phyloP scores from a whole-genome alignment of 2,888 invertebrate species.

The Trisateles emortualis region DNA sequence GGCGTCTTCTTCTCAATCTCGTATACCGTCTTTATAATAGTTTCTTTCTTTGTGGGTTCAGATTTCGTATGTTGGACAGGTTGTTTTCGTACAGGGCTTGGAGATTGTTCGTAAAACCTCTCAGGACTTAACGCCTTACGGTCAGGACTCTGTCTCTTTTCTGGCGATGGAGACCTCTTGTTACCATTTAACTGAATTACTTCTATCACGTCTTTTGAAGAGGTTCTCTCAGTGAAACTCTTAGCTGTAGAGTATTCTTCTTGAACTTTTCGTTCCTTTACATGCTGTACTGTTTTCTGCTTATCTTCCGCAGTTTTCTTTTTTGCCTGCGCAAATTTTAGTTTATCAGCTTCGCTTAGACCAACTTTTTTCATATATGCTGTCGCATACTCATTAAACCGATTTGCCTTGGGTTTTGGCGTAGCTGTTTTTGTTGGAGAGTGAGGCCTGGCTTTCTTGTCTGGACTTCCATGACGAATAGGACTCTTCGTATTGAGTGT shows the following conservation, averaged over 20 bases:
- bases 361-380: constrained; percentile 84
- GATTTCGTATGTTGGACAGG: constrained; percentile 45
- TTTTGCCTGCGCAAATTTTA: constrained; percentile 60
- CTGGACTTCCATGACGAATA: constrained; percentile 70
- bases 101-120: constrained; percentile 61
- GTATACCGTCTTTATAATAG: constrained; percentile 66
- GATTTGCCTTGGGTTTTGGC: constrained; percentile 72
- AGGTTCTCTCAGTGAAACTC: constrained; percentile 62
- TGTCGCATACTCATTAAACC: constrained; percentile 80
- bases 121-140: constrained; percentile 51
- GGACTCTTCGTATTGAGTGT: constrained; percentile 58
- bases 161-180: constrained; percentile 69
- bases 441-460: constrained; percentile 70
- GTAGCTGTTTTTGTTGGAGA: constrained; percentile 69
- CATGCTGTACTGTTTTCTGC: constrained; percentile 48
- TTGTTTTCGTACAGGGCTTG: constrained; percentile 69
- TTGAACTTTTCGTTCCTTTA: constrained; percentile 52
- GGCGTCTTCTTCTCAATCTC: constrained; percentile 68
- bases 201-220: constrained; percentile 71
- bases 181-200: constrained; percentile 64
- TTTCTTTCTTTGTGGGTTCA: constrained; percentile 65
- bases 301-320: constrained; percentile 56
- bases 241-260: constrained; percentile 60
- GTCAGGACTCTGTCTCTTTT: constrained; percentile 58
- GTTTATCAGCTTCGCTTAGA: constrained; percentile 69